Base-by-base conservation (phyloP, 92 coral and sea anemone species). In the Palythoa grandiflora region DNA sequence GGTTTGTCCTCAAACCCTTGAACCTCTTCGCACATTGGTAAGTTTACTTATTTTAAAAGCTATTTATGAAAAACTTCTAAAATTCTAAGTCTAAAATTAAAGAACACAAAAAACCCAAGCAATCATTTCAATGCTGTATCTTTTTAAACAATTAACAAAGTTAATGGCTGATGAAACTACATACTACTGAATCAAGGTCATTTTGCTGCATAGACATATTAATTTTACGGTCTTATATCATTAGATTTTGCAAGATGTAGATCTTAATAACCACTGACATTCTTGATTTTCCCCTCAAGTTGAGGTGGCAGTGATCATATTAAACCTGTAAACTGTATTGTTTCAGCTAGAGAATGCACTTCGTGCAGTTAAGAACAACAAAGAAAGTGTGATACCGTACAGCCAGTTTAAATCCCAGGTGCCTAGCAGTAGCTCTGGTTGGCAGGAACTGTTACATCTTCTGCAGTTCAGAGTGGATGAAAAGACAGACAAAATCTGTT, bases 271-370 rank as follows among this genome's bases (percentile, higher is more conserved):
- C 50, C 50, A 44, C 50, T 44, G 50, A 44, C 50, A 44, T 44
- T 44, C 7, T 44, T 8, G 3, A 8, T 44, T 44, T 44, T 44
- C 7, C 50, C 50, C 50, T 4, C 50, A 44, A 44, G 50, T 20
- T 6, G 40, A 16, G 50, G 9, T 19, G n/a, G 65, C 7, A 15
- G 50, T 72, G 12, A 54, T 36, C 3, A 80, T 28, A 28, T 28
- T 28, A 28, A 28, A 28, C 28, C 28, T 28, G 28, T 47, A 6
- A 15, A 20, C 3, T 13, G 53, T 75, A 16, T 6, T 70, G 39
- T 79, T 78, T 77, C 84, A 94, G 98, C 87, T 94, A 20, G 96
- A 94, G 89, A 81, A 89, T 54, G 93, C 90, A 15, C 76, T 91
- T 40, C 88, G 87, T 20, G 80, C 84, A 44, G 44, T 79, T 68